Evolutionary conservation across 2,797 vertebrate genomes (phyloP).

Genomic region (Synaphobranchus kaupii): DNA sequence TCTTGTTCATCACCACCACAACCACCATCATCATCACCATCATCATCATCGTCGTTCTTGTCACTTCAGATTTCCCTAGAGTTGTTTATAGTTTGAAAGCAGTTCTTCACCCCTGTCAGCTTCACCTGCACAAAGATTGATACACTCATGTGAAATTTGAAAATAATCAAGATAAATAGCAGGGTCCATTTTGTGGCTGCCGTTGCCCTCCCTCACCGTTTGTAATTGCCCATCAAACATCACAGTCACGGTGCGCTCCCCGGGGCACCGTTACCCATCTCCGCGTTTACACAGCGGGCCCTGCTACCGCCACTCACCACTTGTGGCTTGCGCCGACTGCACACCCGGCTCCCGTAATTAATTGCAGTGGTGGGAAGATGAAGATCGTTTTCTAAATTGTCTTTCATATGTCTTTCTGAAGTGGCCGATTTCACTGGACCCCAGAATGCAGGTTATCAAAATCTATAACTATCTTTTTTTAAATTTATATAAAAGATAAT

Average conservation of each 20-base stretch:
- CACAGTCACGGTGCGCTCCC: background rate
- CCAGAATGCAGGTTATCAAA: background rate
- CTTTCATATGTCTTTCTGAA: conserved; percentile 8
- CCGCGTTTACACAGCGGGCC: background rate
- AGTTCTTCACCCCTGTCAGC: background rate
- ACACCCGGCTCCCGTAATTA: background rate
- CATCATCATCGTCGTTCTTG: background rate
- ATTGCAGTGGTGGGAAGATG: background rate
- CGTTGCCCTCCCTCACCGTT: background rate
- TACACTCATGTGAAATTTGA: background rate
- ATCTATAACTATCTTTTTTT: background rate
- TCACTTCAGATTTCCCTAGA: background rate
- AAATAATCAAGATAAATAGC: background rate
- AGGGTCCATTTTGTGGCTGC: background rate
- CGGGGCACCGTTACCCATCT: conserved; percentile 1
- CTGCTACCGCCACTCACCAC: background rate
- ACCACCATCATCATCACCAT: background rate
- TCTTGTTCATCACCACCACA: background rate
- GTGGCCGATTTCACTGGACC: conserved; percentile 2
- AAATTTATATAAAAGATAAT: background rate
- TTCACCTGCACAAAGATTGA: background rate
- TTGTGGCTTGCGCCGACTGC: background rate
- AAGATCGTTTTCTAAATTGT: background rate
- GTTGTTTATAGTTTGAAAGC: background rate
- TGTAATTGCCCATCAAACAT: conserved; percentile 28